Evolutionary conservation across 2,113 vertebrate genomes (phyloP).

Genomic region (Neofelis nebulosa): DNA sequence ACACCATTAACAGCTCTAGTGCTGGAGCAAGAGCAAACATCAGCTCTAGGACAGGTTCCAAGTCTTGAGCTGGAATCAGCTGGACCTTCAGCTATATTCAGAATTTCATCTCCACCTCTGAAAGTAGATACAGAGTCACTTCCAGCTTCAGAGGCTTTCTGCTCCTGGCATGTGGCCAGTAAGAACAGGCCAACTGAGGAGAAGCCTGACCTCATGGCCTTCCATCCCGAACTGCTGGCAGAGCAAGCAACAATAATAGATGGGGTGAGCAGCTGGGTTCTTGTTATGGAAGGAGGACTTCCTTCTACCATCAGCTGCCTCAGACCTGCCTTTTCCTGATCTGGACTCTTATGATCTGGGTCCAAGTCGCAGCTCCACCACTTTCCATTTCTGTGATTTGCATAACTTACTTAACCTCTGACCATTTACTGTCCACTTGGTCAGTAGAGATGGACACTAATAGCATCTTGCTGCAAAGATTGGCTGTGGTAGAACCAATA

Average conservation of each 20-base stretch:
- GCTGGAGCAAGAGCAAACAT: background rate
- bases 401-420: no score
- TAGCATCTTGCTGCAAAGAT: background rate
- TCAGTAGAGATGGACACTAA: background rate
- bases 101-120: background rate
- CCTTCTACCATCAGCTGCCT: background rate
- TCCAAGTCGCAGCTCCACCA: background rate
- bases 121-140: background rate
- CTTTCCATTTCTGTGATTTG: background rate
- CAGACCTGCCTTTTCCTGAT: background rate
- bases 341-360: background rate
- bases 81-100: background rate
- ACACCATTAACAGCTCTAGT: background rate
- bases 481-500: background rate
- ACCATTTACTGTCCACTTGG: background rate
- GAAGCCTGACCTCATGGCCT: background rate
- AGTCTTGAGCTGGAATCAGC: background rate
- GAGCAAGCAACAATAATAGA: background rate
- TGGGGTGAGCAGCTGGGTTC: constrained; percentile 85
- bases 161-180: background rate
- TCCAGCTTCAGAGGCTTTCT: background rate
- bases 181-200: no score
- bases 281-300: background rate
- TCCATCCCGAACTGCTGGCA: background rate
- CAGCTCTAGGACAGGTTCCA: no score